Percentiles rank a stretch among this genome's conserved stretches.
Evolutionary conservation across 2,888 invertebrate species (phyloP).

Genomic region (Andrena bucephala): DNA sequence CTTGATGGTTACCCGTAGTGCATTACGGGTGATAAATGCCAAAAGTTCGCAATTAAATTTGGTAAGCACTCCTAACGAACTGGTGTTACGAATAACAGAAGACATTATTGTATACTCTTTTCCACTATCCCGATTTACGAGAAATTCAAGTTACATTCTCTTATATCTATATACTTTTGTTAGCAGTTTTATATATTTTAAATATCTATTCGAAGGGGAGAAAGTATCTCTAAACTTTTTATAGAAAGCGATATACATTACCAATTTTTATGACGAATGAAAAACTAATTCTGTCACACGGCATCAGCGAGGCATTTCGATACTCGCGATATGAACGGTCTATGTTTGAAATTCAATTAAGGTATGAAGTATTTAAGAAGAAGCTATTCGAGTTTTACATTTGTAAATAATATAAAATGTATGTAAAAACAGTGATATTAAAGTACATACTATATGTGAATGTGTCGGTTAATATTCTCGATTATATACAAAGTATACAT

Average conservation of each 20-base stretch:
- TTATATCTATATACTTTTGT: slow-evolving; percentile 35
- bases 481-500: slow-evolving; percentile 9
- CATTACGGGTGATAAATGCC: slow-evolving; percentile 80
- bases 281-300: not conserved
- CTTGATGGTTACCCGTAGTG: slow-evolving; percentile 86
- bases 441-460: slow-evolving; percentile 36
- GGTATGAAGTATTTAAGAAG: slow-evolving; percentile 14
- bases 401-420: slow-evolving; percentile 67
- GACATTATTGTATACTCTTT: slow-evolving; percentile 28
- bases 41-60: slow-evolving; percentile 33
- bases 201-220: slow-evolving; percentile 13
- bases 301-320: slow-evolving; percentile 22
- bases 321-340: slow-evolving; percentile 16
- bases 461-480: slow-evolving; percentile 26
- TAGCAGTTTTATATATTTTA: slow-evolving; percentile 37
- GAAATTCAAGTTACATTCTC: slow-evolving; percentile 20
- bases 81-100: slow-evolving; percentile 8
- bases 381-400: slow-evolving; percentile 36
- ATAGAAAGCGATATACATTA: slow-evolving; percentile 15
- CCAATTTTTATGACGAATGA: slow-evolving; percentile 27
- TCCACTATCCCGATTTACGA: slow-evolving; percentile 18
- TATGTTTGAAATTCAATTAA: slow-evolving; percentile 25
- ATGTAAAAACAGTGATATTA: slow-evolving; percentile 62
- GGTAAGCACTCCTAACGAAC: slow-evolving; percentile 30
- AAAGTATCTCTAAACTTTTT: slow-evolving; percentile 20